Evolutionary conservation across 2,113 vertebrate genomes (phyloP), one percentile per base, ranked within the genome.

Genomic region (Cynopterus brachyotis): DNA sequence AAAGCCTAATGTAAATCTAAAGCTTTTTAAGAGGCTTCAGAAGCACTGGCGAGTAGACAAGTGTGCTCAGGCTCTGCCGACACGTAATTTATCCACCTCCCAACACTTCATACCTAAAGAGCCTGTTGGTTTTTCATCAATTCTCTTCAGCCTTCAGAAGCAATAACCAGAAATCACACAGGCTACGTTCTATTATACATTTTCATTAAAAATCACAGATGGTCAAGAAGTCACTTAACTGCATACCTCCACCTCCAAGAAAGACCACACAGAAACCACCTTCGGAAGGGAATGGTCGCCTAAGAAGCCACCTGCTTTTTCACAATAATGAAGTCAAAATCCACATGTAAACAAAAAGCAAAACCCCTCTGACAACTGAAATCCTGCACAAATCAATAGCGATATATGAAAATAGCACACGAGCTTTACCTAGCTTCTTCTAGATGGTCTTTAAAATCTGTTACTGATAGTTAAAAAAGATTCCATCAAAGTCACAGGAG

Each of bases 71-170:
- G 24, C 45, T 69, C 53, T 87, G 19, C 32, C 22, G n/a, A 45
- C 19, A n/a, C 2, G 24, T 59, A 67, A 89, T 35, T 47, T n/a
- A 88, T 28, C 40, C 53, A 57, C 0, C 19, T 20, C 57, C 0
- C 5, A 35, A 92, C 81, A 70, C 42, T 84, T 94, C 64, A 72
- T 32, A 59, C 35, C 55, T 62, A 67, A 92, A 88, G 6, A 90
- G 83, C 59, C 59, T 53, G 69, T 19, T 85, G 73, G 24, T 40
- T 84, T 80, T 85, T 81, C 50, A 82, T 55, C 47, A 95, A 55
- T 40, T 81, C 66, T 84, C 47, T 76, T 95, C 66, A 93, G 69
- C 4, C 70, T 94, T 96, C 67, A 93, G 60, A 95, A 93, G 37
- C 53, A 94, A 67, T 57, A 81, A 64, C 59, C 70, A 92, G 37